A percentile compares a stretch with the other conserved stretches of the same genome.
Evolutionary conservation across 2,797 vertebrate genomes (phyloP).

Genomic region (Ctenochaetus hawaiiensis): DNA sequence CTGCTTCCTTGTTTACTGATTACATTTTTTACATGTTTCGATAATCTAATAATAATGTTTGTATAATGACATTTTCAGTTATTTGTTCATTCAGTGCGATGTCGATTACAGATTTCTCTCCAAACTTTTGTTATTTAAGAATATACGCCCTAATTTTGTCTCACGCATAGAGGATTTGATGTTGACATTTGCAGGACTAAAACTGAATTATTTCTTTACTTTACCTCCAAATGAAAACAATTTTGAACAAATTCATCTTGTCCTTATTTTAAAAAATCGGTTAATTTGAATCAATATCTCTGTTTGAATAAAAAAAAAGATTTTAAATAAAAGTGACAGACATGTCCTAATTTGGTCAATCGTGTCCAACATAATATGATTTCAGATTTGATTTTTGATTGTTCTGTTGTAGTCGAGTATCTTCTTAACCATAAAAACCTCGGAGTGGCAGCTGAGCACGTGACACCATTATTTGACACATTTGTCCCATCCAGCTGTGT

Average conservation of each 20-base stretch:
- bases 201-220: neutral
- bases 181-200: neutral
- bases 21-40: neutral
- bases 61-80: neutral
- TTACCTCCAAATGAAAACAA: neutral
- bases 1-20: too few species aligned
- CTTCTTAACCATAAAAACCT: neutral
- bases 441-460: slow-evolving; percentile 9
- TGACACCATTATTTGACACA: neutral
- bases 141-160: neutral
- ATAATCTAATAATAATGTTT: neutral
- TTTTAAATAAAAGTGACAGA: neutral
- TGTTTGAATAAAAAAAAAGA: neutral
- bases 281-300: neutral
- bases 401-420: neutral
- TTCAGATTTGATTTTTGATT: neutral
- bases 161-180: neutral
- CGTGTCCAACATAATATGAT: neutral
- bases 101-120: neutral
- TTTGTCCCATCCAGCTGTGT: slow-evolving; percentile 18
- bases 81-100: neutral
- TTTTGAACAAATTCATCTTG: neutral
- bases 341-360: neutral
- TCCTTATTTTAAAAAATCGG: neutral
- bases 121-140: neutral